These are phyloP conservation scores for Calyptomena viridis DNA, from an alignment of 2,113 vertebrate genomes.

Conservation along the genomic window DNA sequence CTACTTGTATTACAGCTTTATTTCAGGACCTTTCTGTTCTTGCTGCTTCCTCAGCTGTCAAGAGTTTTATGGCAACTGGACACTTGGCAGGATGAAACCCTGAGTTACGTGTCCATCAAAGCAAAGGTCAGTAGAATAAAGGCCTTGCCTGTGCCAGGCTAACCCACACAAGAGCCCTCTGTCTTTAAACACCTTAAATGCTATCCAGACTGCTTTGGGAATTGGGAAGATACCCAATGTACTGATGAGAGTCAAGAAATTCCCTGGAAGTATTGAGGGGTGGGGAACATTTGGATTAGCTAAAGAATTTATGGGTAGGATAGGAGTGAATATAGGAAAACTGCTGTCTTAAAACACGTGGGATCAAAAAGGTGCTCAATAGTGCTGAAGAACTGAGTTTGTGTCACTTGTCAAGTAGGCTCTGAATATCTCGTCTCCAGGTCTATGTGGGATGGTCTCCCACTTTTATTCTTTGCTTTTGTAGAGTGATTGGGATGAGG, in stretches of 20 bases:
- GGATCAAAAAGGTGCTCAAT: background rate
- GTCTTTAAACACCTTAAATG: background rate
- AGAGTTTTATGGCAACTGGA: background rate
- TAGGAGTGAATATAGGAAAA: background rate
- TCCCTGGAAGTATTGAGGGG: background rate
- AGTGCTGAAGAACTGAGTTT: background rate
- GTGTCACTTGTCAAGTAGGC: background rate
- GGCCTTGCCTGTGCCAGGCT: background rate
- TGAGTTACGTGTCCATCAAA: background rate
- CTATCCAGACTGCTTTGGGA: background rate
- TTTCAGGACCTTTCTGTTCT: background rate
- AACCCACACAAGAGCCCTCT: background rate
- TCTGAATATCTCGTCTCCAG: background rate
- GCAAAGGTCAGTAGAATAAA: background rate
- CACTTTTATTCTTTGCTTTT: background rate
- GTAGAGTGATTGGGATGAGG: background rate
- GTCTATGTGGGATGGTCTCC: background rate
- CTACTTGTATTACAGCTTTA: background rate
- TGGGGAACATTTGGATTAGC: background rate
- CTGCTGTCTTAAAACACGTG: background rate
- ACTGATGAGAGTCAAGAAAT: background rate
- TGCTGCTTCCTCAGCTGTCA: background rate
- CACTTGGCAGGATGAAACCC: background rate
- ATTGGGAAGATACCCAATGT: background rate
- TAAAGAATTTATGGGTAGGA: background rate